Conservation (phyloP, 2,888 invertebrate genomes). For the Lucinisca nassula region DNA sequence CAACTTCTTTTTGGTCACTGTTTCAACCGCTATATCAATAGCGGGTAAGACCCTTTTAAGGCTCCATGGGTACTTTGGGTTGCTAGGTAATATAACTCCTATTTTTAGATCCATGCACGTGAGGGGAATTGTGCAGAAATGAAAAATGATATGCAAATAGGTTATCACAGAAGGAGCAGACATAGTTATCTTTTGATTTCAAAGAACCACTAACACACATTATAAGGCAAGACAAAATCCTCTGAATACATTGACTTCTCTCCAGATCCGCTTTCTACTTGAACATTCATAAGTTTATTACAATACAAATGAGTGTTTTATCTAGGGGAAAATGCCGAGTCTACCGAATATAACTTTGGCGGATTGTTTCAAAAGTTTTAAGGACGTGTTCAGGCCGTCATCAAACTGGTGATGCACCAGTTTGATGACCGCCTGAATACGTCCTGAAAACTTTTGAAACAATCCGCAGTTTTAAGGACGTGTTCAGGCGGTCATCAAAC, state of each 20-base stretch:
- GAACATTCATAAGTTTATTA: neutral
- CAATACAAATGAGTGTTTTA: too few species aligned
- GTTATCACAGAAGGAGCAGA: neutral
- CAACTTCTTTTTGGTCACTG: slow-evolving; percentile 58
- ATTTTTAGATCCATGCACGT: slow-evolving; percentile 74
- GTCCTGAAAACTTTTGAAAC: too few species aligned
- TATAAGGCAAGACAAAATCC: neutral
- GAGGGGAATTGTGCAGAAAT: neutral
- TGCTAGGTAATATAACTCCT: slow-evolving; percentile 85
- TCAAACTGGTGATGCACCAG: too few species aligned
- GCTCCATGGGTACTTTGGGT: slow-evolving; percentile 75
- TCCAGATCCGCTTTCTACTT: neutral
- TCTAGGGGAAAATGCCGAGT: too few species aligned
- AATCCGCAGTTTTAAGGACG: too few species aligned
- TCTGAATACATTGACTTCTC: neutral
- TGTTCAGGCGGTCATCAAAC: too few species aligned
- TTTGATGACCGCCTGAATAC: too few species aligned
- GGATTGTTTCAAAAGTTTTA: too few species aligned
- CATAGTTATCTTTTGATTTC: neutral
- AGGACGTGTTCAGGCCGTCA: too few species aligned
- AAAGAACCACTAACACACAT: neutral
- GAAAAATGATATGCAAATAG: neutral
- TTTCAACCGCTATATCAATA: slow-evolving; percentile 85
- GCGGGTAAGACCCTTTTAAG: slow-evolving; percentile 84
- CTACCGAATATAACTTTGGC: too few species aligned